Base-by-base conservation (phyloP, 2,888 invertebrate species). In the Drosophila rubida region DNA sequence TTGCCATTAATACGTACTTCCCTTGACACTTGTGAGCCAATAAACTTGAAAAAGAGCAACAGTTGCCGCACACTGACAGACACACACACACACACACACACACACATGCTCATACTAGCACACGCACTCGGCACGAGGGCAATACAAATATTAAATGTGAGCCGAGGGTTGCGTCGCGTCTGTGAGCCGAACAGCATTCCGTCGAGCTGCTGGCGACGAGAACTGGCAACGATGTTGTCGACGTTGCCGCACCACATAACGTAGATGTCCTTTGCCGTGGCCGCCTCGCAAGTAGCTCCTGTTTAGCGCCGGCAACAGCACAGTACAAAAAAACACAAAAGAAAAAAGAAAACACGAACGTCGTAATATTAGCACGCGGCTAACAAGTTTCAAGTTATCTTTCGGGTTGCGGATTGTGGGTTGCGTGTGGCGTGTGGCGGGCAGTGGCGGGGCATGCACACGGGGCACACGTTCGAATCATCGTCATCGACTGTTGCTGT, bases 41-140 rank as follows among this genome's bases (percentile, higher is more conserved):
- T 87, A 85, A 88, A 89, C 88, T 89, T 83, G 83, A 83, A 83
- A 89, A 89, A 85, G 89, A 89, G 89, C 89, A 89, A 89, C 90
- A 90, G 89, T 90, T 89, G 89, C 88, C 80, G 78, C 78, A 75
- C 68, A 75, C 75, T 68, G 49, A 70, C 68, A 65, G 41, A 71
- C 54, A 35, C 30, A 44, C 48, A 60, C 45, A 63, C 39, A 67
- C 53, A 59, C 59, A 42, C 55, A 37, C 66, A 41, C 49, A 63
- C 22, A 35, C 14, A 23, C 42, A 35, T 3, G 19, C n/a, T 16
- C 7, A 42, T n/a, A 22, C 30, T 41, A 41, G 32, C 32, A 25
- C 14, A 49, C 27, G 27, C 37, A 37, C 13, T 7, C 35, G 7
- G 23, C 35, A 30, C 4, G 8, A 48, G n/a, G 8, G 11, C 13